Evolutionary conservation across 2,797 vertebrate species (phyloP), one percentile per base, ranked within the genome.

Genomic region (Sebastes dallii): DNA sequence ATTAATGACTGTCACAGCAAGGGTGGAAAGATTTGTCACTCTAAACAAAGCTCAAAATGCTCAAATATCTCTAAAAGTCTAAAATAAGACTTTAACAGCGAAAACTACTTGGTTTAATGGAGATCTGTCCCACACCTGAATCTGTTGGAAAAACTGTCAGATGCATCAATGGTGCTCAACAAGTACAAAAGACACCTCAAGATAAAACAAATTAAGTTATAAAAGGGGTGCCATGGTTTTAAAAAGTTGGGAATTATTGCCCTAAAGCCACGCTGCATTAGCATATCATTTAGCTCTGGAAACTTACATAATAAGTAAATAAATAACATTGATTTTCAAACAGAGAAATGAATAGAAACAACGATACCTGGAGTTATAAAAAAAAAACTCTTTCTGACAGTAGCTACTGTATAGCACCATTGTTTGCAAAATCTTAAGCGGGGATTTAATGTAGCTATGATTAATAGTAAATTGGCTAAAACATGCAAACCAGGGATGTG

Each of bases 391-490:
- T 24, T 18, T 52, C 36, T 30, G 4, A 52, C 29, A 69, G 64
- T 39, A 22, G 29, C 18, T 64, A 36, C 50, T 24, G 18, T 24
- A 13, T 11, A 27, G 13, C 14, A 29, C 30, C 2, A 29, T 36
- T 52, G 58, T 83, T 66, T 30, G 6, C 27, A 66, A 65, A 81
- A 69, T 16, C 18, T 73, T 76, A 68, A 61, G 16, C 54, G 25
- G 12, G 61, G 14, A 72, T 77, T 72, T 65, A 32, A 66, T 69
- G 36, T 50, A n/a, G 29, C 58, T 62, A 25, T 54, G 27, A 79
- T 70, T 80, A 76, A 59, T 22, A 46, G 20, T 61, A 58, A 67
- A 76, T 20, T 14, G 24, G 65, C 59, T 76, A 74, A 80, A 75
- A 50, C 70, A 75, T 73, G 27, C 4, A 71, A 83, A 80, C 66